Evolutionary conservation across 2,113 vertebrate species (phyloP), one percentile per base, ranked within the genome.

Genomic region (Columba livia): DNA sequence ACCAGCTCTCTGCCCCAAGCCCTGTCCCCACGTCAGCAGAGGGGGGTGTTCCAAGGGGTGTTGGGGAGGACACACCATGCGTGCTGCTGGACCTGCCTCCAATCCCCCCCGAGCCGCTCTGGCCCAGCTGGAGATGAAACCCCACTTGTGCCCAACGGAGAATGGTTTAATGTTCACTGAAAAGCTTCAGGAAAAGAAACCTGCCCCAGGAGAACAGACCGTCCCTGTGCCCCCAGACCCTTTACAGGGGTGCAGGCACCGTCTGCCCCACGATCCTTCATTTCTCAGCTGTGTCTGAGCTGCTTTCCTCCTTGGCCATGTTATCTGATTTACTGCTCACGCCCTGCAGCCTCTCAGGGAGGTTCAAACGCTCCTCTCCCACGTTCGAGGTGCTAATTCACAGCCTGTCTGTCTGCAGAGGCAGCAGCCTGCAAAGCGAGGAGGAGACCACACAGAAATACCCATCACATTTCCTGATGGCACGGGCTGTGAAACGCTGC

Each of bases 61-160:
- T 48, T 20, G 29, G 44, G 10, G 12, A 36, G 53, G 61, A 48
- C 14, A 44, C n/a, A 17, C 18, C 24, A 4, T 0, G 10, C 38
- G 6, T 29, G 11, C 23, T 61, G 25, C 44, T 32, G 61, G 25
- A 44, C 3, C 51, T 18, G 21, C 32, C 21, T 25, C 77, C 6
- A 5, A 60, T 66, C 42, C 7, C 42, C 26, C 69, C 44, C 10
- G 32, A 42, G 20, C 53, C 17, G 36, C 60, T 24, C 26, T 51
- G 51, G 26, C 5, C 31, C 32, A 44, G 31, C 21, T 0, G 0
- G 53, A 58, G 36, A 11, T 28, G 53, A 58, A 69, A 38, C 24
- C 24, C 6, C 8, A 6, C 24, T 31, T 0, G 1, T 40, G 15
- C 24, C 40, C 29, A 12, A 9, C 0, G 1, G 29, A 14, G 60